phyloP scores from a whole-genome alignment of 2,797 vertebrate species.

The Iguana delicatissima region DNA sequence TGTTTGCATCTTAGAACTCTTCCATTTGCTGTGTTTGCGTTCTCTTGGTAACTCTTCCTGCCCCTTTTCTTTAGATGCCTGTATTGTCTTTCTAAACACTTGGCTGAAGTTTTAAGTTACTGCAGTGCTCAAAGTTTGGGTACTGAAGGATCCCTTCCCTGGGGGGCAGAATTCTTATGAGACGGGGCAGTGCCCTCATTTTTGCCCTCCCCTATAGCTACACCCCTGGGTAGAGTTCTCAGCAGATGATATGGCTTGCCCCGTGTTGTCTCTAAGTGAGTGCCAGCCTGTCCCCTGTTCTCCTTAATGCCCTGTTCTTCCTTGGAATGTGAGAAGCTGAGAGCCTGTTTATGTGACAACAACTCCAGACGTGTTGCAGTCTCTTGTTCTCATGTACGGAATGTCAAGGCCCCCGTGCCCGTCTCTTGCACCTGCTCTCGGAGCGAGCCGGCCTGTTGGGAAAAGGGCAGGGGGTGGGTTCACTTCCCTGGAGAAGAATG shows the following conservation, averaged over 20 bases:
- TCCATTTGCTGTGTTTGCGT: too few relatives aligned
- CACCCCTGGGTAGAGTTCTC: neutral
- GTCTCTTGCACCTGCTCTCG: neutral
- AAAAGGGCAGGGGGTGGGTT: neutral
- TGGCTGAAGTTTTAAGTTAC: too few relatives aligned
- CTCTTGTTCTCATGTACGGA: neutral
- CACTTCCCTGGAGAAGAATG: neutral
- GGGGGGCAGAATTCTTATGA: too few relatives aligned
- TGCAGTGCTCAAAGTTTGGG: too few relatives aligned
- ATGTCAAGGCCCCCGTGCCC: neutral
- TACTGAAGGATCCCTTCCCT: too few relatives aligned
- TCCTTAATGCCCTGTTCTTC: neutral
- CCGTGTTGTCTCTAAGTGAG: too few relatives aligned
- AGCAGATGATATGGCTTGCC: too few relatives aligned
- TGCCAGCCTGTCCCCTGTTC: neutral
- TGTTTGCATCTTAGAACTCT: too few relatives aligned
- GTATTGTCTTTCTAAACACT: neutral
- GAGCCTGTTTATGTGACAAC: neutral
- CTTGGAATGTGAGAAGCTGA: neutral
- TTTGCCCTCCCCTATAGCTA: too few relatives aligned
- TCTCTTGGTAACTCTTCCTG: too few relatives aligned
- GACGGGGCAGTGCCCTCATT: too few relatives aligned
- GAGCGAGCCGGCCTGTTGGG: neutral
- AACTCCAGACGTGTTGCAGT: too few relatives aligned
- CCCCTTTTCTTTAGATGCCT: neutral